Conservation (phyloP, 2,113 vertebrate species). For the Aptenodytes patagonicus region DNA sequence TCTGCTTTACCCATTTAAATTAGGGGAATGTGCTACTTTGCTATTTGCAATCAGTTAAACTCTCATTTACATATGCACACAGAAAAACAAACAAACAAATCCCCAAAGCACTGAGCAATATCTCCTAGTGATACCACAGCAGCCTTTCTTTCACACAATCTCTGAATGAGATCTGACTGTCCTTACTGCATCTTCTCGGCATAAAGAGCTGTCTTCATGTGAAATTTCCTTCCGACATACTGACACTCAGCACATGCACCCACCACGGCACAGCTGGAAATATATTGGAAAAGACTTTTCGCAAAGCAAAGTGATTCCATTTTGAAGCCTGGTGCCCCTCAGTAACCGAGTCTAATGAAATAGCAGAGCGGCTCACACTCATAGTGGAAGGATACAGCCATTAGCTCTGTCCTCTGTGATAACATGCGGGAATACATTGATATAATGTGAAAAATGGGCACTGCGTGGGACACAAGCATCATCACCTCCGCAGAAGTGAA, state of each 20-base stretch:
- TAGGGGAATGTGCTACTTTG: background rate
- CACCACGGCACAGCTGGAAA: background rate
- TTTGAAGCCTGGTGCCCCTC: background rate
- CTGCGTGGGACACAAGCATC: background rate
- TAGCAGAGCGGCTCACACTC: background rate
- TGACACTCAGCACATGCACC: background rate
- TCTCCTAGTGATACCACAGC: background rate
- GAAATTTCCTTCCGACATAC: background rate
- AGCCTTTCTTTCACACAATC: background rate
- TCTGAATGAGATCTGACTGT: background rate
- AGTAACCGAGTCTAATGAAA: background rate
- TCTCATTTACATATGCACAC: background rate
- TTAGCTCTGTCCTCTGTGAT: background rate
- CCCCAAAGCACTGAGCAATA: background rate
- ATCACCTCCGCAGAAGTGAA: background rate
- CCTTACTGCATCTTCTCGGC: background rate
- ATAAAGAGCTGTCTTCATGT: background rate
- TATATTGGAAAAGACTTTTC: background rate
- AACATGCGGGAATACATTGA: accelerated
- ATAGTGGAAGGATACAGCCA: background rate
- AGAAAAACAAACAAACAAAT: background rate
- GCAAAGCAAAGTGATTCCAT: background rate
- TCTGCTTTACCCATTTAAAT: background rate
- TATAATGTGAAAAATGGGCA: accelerated
- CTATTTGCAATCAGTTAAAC: background rate